These are phyloP conservation scores for Drosophila fungiperda DNA, from an alignment of 2,888 invertebrate species.

Conservation along the genomic window DNA sequence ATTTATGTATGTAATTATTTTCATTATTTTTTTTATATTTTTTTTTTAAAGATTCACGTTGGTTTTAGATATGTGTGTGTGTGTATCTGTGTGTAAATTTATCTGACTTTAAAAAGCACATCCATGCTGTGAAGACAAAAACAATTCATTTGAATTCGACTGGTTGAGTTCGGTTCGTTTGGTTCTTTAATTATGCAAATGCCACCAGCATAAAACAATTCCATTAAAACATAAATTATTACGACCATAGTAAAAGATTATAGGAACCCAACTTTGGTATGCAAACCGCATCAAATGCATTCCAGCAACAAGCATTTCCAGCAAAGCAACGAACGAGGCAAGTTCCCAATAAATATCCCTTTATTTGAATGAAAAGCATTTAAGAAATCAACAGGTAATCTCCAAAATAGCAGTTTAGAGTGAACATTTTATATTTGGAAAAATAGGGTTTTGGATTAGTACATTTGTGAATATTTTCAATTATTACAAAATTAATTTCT, in stretches of 20 bases:
- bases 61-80: not conserved
- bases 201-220: conserved; percentile 24
- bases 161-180: conserved; percentile 42
- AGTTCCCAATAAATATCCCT: not conserved
- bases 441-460: no score
- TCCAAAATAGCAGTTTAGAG: not conserved
- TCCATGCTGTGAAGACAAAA: conserved; percentile 9
- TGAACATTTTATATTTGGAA: not conserved
- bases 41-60: conserved; percentile 27
- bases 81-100: conserved; percentile 20
- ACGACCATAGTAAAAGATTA: conserved; percentile 18
- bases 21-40: conserved; percentile 5
- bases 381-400: no score
- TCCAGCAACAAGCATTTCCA: not conserved
- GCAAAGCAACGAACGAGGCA: not conserved
- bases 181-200: conserved; percentile 68
- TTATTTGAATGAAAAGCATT: not conserved
- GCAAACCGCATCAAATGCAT: conserved; percentile 16
- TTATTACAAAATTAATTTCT: no score
- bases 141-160: conserved; percentile 36
- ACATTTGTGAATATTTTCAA: no score
- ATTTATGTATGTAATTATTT: not conserved
- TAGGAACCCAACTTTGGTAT: conserved; percentile 1
- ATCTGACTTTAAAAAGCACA: conserved; percentile 41
- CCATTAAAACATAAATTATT: conserved; percentile 45